Evolutionary conservation across 2,888 invertebrate species (phyloP).

Genomic region (Flexamia atlantica): DNA sequence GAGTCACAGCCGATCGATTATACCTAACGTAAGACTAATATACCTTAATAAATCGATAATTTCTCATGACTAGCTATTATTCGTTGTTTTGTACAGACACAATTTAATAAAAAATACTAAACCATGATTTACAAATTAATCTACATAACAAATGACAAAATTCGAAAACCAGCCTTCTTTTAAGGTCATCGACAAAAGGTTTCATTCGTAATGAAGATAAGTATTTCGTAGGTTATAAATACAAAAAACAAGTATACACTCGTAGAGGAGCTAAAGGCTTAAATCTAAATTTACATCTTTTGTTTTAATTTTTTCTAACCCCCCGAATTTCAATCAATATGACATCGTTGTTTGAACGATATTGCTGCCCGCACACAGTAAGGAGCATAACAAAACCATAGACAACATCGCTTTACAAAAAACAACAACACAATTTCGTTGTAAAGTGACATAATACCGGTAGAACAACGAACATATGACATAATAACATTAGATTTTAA

Average conservation of each 20-base stretch:
- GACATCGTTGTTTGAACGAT: slow-evolving; percentile 46
- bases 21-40: slow-evolving; percentile 54
- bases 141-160: slow-evolving; percentile 45
- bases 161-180: slow-evolving; percentile 15
- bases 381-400: slow-evolving; percentile 52
- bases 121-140: slow-evolving; percentile 16
- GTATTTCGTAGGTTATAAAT: background rate
- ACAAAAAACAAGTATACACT: slow-evolving; percentile 9
- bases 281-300: slow-evolving; percentile 52
- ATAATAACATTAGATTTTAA: slow-evolving; percentile 44
- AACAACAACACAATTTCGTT: slow-evolving; percentile 61
- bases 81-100: slow-evolving; percentile 53
- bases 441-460: slow-evolving; percentile 49
- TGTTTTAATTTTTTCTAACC: slow-evolving; percentile 21
- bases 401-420: slow-evolving; percentile 52
- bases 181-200: background rate
- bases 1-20: slow-evolving; percentile 56
- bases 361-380: slow-evolving; percentile 33
- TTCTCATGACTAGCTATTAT: slow-evolving; percentile 26
- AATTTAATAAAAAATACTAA: slow-evolving; percentile 19
- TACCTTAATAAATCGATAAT: slow-evolving; percentile 20
- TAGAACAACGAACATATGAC: slow-evolving; percentile 61
- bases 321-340: slow-evolving; percentile 37
- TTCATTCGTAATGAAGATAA: background rate
- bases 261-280: slow-evolving; percentile 54